Conservation (phyloP, 53 echinoderm and acorn worm genomes). For the Paracentrotus lividus region DNA sequence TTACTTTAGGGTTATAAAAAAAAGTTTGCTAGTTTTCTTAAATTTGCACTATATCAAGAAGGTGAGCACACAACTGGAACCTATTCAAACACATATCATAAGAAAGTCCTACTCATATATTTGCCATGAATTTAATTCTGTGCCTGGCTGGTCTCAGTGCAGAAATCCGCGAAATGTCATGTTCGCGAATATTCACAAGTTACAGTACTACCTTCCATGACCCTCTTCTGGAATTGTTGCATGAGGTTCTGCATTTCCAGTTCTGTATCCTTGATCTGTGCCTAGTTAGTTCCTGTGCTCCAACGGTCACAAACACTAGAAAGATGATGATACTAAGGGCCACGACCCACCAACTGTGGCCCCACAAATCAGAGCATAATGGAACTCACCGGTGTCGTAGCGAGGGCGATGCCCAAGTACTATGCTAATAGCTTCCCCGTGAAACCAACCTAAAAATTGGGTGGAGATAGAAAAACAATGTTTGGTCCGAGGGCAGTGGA, state of each 20-base stretch:
- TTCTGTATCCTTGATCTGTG: slow-evolving; percentile 28
- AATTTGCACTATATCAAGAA: too few relatives aligned
- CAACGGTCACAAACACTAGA: background rate
- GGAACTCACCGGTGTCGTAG: background rate
- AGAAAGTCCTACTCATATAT: too few relatives aligned
- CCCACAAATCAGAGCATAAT: background rate
- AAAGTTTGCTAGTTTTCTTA: too few relatives aligned
- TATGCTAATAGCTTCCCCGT: background rate
- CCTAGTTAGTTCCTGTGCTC: slow-evolving; percentile 53
- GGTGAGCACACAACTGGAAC: too few relatives aligned
- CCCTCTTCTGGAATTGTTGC: slow-evolving; percentile 4
- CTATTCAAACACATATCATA: too few relatives aligned
- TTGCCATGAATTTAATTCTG: too few relatives aligned
- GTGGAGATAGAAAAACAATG: background rate
- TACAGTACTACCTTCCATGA: slow-evolving; percentile 54
- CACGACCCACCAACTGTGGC: slow-evolving; percentile 1
- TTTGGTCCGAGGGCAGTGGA: too few relatives aligned
- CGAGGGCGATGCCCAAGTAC: background rate
- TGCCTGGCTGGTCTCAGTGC: too few relatives aligned
- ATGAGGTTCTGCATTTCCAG: slow-evolving; percentile 59
- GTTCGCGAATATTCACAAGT: too few relatives aligned
- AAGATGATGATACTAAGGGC: slow-evolving; percentile 46
- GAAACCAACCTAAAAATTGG: background rate
- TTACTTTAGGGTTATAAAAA: too few relatives aligned
- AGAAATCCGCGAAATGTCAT: too few relatives aligned